Base-by-base conservation (phyloP, 2,888 invertebrate species). In the Hydraecia micacea region DNA sequence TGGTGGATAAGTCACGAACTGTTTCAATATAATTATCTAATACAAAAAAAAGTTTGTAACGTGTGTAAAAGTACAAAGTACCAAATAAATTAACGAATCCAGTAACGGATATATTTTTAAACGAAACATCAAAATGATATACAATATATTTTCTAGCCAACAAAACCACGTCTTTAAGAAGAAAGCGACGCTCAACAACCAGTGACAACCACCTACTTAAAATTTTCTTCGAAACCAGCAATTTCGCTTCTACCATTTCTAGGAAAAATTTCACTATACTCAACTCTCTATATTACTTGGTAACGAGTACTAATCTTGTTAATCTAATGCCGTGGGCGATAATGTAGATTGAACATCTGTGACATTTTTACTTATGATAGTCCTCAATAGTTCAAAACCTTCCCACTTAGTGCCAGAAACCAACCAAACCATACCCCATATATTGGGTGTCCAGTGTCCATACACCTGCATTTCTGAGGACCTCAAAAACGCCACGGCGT, bases 211-310 rank as follows among this genome's bases (percentile, higher is more conserved):
- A 79, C 58, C 49, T 70, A 79, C 42, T 79, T 66, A 15, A 65
- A 15, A 58, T 80, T 62, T 81, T 62, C 81, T 58, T 8, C 58
- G 81, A 73, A 84, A 8, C 21, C 7, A 28, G 62, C 39, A 58
- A 18, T 60, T 80, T 63, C 25, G 28, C 32, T 66, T 60, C 49
- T 76, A 11, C 76, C 2, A 39, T 32, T 85, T 80, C 81, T 73
- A 25, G n/a, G 68, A 85, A 81, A 15, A 73, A 63, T 73, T 81
- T 85, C 81, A n/a, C 73, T 36, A n/a, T n/a, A n/a, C n/a, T n/a
- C n/a, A n/a, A n/a, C n/a, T n/a, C n/a, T n/a, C n/a, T n/a, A n/a
- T n/a, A n/a, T 84, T 81, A 65, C 36, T 84, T 60, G 36, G 25
- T 60, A 79, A 70, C 66, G 49, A 52, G 42, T 66, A 60, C 58